Evolutionary conservation across 2,888 invertebrate species (phyloP).

Genomic region (Ceraclea dissimilis): DNA sequence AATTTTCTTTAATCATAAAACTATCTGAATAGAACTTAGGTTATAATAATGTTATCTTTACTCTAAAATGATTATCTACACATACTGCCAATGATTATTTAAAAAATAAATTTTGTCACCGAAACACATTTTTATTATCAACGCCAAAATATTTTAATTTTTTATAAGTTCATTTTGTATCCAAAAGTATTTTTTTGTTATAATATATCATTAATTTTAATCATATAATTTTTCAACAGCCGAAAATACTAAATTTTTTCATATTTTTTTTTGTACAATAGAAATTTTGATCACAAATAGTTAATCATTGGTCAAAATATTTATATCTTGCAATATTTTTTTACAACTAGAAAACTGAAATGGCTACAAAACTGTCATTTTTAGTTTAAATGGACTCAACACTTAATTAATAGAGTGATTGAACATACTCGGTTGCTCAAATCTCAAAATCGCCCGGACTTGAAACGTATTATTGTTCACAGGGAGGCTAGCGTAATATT

Average conservation of each 20-base stretch:
- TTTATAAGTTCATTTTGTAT: constrained; percentile 18
- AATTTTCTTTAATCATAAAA: not conserved
- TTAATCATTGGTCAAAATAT: constrained; percentile 54
- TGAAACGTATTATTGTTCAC: no score
- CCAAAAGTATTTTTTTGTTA: constrained; percentile 16
- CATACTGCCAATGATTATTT: constrained; percentile 37
- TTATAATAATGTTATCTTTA: not conserved
- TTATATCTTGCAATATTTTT: constrained; percentile 6
- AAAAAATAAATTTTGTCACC: constrained; percentile 48
- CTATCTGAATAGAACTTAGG: not conserved
- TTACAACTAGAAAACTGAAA: not conserved
- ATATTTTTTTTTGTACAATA: constrained; percentile 47
- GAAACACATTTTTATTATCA: constrained; percentile 45
- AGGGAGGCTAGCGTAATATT: no score
- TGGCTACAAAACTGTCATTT: not conserved
- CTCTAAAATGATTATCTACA: constrained; percentile 14
- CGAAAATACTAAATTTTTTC: constrained; percentile 34
- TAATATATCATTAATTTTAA: constrained; percentile 5
- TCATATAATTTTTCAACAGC: constrained; percentile 26
- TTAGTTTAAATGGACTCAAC: no score
- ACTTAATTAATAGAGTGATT: no score
- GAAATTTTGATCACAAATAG: constrained; percentile 56
- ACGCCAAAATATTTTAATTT: constrained; percentile 24
- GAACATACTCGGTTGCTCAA: no score
- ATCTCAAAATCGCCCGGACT: no score